Conservation (phyloP, 2,113 vertebrate genomes). For the Plestiodon gilberti region DNA sequence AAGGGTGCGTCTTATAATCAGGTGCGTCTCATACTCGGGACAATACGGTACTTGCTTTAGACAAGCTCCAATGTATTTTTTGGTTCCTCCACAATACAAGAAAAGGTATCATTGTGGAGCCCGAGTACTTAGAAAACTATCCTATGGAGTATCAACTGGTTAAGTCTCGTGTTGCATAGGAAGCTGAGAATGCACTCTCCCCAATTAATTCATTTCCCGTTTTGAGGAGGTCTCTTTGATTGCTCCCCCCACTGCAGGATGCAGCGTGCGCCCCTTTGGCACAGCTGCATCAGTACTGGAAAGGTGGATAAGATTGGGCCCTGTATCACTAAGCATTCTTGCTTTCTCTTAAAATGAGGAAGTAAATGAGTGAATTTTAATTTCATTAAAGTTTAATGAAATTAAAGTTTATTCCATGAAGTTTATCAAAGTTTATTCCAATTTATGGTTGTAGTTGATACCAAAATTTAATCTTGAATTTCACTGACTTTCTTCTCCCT, state of each 20-base stretch:
- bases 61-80: neutral
- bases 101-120: neutral
- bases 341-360: neutral
- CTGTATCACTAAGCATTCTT: too few relatives aligned
- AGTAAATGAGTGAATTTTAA: slow-evolving; percentile 9
- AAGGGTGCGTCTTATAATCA: too few relatives aligned
- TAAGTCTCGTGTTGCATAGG: neutral
- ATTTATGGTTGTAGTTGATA: neutral
- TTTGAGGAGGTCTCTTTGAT: neutral
- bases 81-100: neutral
- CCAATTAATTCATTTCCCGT: too few relatives aligned
- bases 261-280: too few relatives aligned
- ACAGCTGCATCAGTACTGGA: too few relatives aligned
- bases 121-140: neutral
- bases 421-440: slow-evolving; percentile 30
- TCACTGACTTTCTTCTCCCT: slow-evolving; percentile 32
- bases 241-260: too few relatives aligned
- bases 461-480: slow-evolving; percentile 17
- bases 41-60: neutral
- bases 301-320: too few relatives aligned
- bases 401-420: too few relatives aligned
- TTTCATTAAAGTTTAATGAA: neutral
- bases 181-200: neutral
- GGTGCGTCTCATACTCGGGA: too few relatives aligned
- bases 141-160: neutral